These are phyloP conservation scores for Altica lythri DNA, from an alignment of 2,888 invertebrate genomes.

Conservation along the genomic window DNA sequence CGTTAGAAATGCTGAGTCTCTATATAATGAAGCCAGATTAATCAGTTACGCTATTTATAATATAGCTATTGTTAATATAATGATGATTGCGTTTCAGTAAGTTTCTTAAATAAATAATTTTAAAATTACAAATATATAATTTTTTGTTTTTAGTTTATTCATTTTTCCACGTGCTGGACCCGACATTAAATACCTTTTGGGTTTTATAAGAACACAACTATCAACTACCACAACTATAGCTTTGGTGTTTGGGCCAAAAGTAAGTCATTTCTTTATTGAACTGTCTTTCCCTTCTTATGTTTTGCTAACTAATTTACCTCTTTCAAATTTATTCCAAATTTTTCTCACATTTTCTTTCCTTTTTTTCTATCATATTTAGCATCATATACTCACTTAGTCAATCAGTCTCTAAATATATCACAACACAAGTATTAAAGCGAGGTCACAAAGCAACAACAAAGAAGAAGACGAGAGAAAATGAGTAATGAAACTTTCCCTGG, in stretches of 20 bases:
- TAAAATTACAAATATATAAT: neutral
- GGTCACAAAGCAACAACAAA: too few species aligned
- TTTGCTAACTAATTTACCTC: too few species aligned
- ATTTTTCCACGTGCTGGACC: slow-evolving; percentile 87
- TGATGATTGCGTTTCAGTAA: slow-evolving; percentile 94
- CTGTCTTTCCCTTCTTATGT: too few species aligned
- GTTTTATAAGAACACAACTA: slow-evolving; percentile 88
- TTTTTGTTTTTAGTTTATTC: slow-evolving; percentile 69
- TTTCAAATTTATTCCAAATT: too few species aligned
- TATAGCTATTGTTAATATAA: slow-evolving; percentile 88
- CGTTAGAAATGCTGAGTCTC: slow-evolving; percentile 86
- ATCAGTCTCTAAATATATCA: too few species aligned
- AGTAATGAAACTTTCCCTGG: too few species aligned
- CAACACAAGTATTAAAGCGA: too few species aligned
- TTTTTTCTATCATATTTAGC: too few species aligned
- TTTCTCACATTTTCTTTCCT: too few species aligned
- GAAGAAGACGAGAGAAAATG: too few species aligned
- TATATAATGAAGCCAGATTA: slow-evolving; percentile 90
- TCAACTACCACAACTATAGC: slow-evolving; percentile 88
- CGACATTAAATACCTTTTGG: slow-evolving; percentile 89
- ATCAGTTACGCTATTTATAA: slow-evolving; percentile 96
- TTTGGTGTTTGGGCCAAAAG: slow-evolving; percentile 85
- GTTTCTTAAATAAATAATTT: slow-evolving; percentile 54
- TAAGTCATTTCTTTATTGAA: slow-evolving; percentile 54
- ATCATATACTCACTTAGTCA: too few species aligned